Conservation (phyloP, 2,113 vertebrate genomes). For the Pelecanoides urinatrix region DNA sequence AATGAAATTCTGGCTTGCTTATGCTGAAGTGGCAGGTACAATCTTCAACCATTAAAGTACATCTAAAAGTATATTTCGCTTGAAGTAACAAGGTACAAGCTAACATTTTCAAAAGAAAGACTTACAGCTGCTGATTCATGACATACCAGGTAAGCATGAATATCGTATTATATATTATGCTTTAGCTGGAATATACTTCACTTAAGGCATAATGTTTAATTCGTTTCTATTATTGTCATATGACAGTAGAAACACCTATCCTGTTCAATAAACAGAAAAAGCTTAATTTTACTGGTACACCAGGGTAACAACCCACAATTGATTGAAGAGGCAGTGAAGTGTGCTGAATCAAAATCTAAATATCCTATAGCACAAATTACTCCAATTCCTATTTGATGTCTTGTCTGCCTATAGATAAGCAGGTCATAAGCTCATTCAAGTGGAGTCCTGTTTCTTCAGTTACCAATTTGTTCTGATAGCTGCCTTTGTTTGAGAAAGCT, state of each 20-base stretch:
- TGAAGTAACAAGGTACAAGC: neutral
- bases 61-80: neutral
- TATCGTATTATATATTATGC: accelerated
- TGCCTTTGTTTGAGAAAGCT: neutral
- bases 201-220: neutral
- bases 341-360: neutral
- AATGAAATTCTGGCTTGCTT: neutral
- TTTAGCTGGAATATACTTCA: neutral
- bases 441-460: neutral
- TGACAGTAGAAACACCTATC: neutral
- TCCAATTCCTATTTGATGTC: neutral
- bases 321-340: neutral
- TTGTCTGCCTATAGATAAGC: neutral
- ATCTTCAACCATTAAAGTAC: neutral
- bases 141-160: neutral
- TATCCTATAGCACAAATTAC: neutral
- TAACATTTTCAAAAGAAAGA: neutral
- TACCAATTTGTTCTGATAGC: neutral
- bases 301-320: neutral
- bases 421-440: neutral
- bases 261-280: neutral
- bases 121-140: neutral
- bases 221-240: neutral
- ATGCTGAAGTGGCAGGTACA: neutral
- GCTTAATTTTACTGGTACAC: neutral